Percentiles rank a stretch among this genome's conserved stretches.
These are phyloP conservation scores for Burhinus oedicnemus DNA, from an alignment of 2,113 vertebrate genomes.

Conservation along the genomic window DNA sequence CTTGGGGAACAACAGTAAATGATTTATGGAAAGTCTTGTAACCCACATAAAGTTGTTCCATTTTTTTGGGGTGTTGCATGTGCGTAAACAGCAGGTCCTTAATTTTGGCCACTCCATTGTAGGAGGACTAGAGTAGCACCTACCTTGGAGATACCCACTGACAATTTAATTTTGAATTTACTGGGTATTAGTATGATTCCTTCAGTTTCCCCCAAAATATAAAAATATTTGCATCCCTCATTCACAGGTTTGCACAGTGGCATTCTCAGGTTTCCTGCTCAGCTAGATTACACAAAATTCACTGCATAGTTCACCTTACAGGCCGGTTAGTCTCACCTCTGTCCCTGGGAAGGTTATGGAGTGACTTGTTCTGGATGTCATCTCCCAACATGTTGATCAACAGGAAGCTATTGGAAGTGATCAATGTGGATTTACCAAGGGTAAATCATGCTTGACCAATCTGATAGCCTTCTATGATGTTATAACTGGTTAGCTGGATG, in stretches of 20 bases:
- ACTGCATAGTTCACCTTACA: not conserved
- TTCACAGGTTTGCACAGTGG: not conserved
- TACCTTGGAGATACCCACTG: not conserved
- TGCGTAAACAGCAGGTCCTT: not conserved
- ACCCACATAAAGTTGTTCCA: not conserved
- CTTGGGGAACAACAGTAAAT: not conserved
- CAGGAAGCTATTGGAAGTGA: too few species aligned
- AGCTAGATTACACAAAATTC: not conserved
- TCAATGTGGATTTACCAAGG: too few species aligned
- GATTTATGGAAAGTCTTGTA: not conserved
- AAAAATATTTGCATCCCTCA: not conserved
- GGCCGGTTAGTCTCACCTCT: too few species aligned
- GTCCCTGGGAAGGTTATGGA: too few species aligned
- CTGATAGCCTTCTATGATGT: too few species aligned
- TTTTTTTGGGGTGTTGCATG: not conserved
- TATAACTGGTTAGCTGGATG: too few species aligned
- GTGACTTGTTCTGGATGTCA: too few species aligned
- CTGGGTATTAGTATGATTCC: not conserved
- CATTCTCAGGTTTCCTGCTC: not conserved
- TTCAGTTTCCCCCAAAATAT: not conserved
- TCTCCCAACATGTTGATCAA: too few species aligned
- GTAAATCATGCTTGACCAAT: too few species aligned
- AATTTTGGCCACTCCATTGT: not conserved
- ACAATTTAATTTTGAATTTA: not conserved
- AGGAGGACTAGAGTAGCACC: not conserved